A percentile compares a stretch with the other conserved stretches of the same genome.
Evolutionary conservation across 2,797 vertebrate genomes (phyloP).

Genomic region (Girardinus metallicus): DNA sequence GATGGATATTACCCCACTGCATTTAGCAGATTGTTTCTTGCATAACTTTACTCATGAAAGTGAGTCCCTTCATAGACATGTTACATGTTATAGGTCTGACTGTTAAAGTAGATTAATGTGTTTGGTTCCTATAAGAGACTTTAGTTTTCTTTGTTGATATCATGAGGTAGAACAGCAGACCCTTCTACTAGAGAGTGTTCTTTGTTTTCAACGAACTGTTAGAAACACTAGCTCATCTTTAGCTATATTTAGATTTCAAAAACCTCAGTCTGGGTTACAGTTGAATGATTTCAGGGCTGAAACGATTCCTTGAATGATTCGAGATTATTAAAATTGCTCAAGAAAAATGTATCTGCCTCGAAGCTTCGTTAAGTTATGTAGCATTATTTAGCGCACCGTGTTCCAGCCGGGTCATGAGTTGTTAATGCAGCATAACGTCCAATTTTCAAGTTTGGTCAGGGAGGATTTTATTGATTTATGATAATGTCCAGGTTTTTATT

Average conservation of each 20-base stretch:
- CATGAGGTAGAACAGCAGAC: background rate
- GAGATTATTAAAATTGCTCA: too few species aligned
- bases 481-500: too few species aligned
- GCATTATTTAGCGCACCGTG: too few species aligned
- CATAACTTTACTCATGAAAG: slow-evolving; percentile 8
- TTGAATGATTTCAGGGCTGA: background rate
- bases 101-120: too few species aligned
- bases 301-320: too few species aligned
- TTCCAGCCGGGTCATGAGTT: too few species aligned
- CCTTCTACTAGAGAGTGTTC: background rate
- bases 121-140: background rate
- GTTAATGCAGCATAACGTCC: too few species aligned
- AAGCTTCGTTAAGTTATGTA: too few species aligned
- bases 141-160: background rate
- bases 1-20: slow-evolving; percentile 6
- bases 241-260: background rate
- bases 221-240: background rate
- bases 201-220: background rate
- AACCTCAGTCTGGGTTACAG: background rate
- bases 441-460: too few species aligned
- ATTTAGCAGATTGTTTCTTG: slow-evolving; percentile 13
- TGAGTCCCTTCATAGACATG: background rate
- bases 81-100: background rate
- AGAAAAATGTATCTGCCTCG: too few species aligned
- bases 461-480: too few species aligned